Conservation (phyloP, 1,140 invertebrate species). For the Ectropis grisescens region DNA sequence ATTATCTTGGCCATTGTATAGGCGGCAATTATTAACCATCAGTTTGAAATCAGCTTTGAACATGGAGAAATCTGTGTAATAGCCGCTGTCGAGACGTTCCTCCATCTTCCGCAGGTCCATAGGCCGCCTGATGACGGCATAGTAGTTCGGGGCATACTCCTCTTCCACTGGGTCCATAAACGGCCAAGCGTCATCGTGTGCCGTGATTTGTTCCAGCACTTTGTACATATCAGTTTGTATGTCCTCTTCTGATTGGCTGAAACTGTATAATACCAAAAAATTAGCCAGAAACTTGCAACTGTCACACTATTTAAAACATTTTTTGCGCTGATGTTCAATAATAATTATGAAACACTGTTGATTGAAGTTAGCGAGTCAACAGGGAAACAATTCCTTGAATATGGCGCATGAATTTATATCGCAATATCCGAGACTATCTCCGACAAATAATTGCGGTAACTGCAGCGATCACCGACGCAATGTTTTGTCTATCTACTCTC, state of each 20-base stretch:
- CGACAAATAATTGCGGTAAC: no score
- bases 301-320: no score
- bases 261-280: slow-evolving; percentile 25
- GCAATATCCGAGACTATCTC: no score
- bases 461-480: no score
- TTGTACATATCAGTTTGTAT: slow-evolving; percentile 90
- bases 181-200: slow-evolving; percentile 92
- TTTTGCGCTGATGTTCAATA: background rate
- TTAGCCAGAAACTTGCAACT: no score
- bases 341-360: no score
- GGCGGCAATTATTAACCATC: slow-evolving; percentile 91
- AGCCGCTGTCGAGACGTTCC: slow-evolving; percentile 84
- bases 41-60: slow-evolving; percentile 91
- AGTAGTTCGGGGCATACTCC: slow-evolving; percentile 91
- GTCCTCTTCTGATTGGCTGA: slow-evolving; percentile 84
- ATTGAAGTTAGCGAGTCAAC: no score
- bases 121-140: slow-evolving; percentile 80
- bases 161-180: slow-evolving; percentile 93
- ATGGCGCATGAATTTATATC: no score
- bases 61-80: slow-evolving; percentile 83
- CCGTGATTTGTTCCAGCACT: slow-evolving; percentile 86
- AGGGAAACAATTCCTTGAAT: no score
- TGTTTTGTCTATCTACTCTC: no score
- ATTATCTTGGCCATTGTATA: slow-evolving; percentile 93
- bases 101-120: slow-evolving; percentile 93